Base-by-base conservation (phyloP, 1,140 invertebrate species). In the Acromyrmex heyeri region DNA sequence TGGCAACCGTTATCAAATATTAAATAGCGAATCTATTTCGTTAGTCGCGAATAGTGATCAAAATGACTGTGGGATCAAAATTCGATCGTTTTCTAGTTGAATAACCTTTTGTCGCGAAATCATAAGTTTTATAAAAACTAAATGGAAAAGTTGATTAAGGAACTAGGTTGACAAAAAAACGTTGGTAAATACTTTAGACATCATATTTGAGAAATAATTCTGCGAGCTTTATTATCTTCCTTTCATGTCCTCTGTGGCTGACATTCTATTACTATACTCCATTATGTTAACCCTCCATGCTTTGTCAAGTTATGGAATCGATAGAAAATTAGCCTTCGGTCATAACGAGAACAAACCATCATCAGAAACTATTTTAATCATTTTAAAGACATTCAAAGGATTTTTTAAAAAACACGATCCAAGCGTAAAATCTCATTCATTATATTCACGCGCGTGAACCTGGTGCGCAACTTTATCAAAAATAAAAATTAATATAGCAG, bases 241-340 rank as follows among this genome's bases (percentile, higher is more conserved):
- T 44, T 62, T 62, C 59, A 2, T n/a, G 18, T 62, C 38, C 24
- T 27, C 7, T 38, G 55, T 16, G 55, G 24, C 53, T 64, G 24
- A 27, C 59, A 30, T 30, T 64, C 18, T 77, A 64, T 77, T 48
- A 77, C 48, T 77, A 48, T 38, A 38, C 14, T 48, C 38, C 38
- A 48, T 18, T 44, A 62, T 75, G 7, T 38, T 77, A 77, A 77
- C 16, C 38, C 57, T 62, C 24, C 6, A 44, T 50, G 70, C 48
- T n/a, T 55, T 18, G 24, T 14, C 27, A n/a, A n/a, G 27, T 44
- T 30, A 18, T 14, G 18, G 24, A 78, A 77, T 62, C 7, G 34
- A 7, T 38, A 77, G 55, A 77, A 62, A 77, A 77, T 77, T 77
- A 77, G 57, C 34, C 30, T 38, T 62, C 34, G 8, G 5, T n/a